Evolutionary conservation across 2,888 invertebrate genomes (phyloP), one percentile per base, ranked within the genome.

Genomic region (Tuta absoluta): DNA sequence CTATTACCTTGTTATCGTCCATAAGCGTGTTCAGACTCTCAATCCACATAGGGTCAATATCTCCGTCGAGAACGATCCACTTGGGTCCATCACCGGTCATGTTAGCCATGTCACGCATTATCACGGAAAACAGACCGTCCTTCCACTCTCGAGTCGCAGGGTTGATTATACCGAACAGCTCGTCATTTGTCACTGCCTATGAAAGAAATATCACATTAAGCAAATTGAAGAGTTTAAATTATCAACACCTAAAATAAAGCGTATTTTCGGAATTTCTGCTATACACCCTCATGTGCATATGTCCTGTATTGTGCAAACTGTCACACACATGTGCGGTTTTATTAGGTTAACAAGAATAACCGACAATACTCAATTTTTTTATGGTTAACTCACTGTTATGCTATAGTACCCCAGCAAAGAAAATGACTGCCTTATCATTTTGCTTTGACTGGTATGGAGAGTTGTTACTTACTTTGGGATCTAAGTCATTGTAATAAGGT

Each of bases 21-120:
- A 98, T 98, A 19, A 98, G 95, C 2, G 98, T 98, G 81, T 98
- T 98, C 33, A 98, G 92, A 38, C 98, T 98, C 87, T 98, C 98
- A 77, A 98, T 98, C 98, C 98, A 98, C 98, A 98, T 98, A 0
- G 98, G 98, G 91, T 98, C 98, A 73, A 98, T 98, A 80, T 98
- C 98, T 19, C 98, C 98, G 84, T 98, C 98, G 58, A 98, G 93
- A 10, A 98, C 96, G 74, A 98, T 97, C 98, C 98, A 98, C 82
- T 98, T 98, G 0, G 97, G 96, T 0, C 96, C 95, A 75, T 95
- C 95, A 0, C 96, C 96, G 0, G 94, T 90, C 93, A 98, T 93
- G 82, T 98, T 98, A 0, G 98, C 97, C 91, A 98, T 96, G 80
- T 98, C 98, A 69, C 98, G 92, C 96, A 98, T 98, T 63, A 98